Percentiles rank a stretch among this genome's conserved stretches.
Evolutionary conservation across 2,113 vertebrate genomes (phyloP).

Genomic region (Australoheros scitulus): DNA sequence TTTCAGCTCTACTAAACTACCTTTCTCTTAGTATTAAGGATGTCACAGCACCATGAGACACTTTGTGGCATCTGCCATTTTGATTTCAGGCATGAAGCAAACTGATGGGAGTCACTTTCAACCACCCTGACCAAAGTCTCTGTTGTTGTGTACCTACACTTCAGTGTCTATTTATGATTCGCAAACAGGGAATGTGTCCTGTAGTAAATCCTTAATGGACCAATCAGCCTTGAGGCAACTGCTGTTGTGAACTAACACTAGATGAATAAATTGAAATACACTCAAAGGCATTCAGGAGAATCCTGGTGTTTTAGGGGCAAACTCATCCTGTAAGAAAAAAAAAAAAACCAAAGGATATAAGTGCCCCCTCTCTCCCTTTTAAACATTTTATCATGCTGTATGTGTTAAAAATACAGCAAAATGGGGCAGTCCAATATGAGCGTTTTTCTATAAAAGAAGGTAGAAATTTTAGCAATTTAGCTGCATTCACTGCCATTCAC

Average conservation of each 20-base stretch:
- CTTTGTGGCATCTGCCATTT: no score
- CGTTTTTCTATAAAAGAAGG: background rate
- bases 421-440: background rate
- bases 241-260: background rate
- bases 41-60: no score
- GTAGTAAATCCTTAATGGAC: background rate
- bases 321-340: background rate
- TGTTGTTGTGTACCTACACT: background rate
- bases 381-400: background rate
- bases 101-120: background rate
- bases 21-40: no score
- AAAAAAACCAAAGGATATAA: background rate
- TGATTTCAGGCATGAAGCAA: background rate
- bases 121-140: background rate
- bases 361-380: no score
- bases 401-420: background rate
- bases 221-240: background rate
- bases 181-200: background rate
- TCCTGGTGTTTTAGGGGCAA: background rate
- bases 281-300: no score
- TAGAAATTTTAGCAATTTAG: background rate
- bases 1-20: no score
- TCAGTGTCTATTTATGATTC: background rate
- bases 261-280: no score
- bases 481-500: background rate